phyloP scores from a whole-genome alignment of 1,140 invertebrate genomes.

The Nautilus pompilius region DNA sequence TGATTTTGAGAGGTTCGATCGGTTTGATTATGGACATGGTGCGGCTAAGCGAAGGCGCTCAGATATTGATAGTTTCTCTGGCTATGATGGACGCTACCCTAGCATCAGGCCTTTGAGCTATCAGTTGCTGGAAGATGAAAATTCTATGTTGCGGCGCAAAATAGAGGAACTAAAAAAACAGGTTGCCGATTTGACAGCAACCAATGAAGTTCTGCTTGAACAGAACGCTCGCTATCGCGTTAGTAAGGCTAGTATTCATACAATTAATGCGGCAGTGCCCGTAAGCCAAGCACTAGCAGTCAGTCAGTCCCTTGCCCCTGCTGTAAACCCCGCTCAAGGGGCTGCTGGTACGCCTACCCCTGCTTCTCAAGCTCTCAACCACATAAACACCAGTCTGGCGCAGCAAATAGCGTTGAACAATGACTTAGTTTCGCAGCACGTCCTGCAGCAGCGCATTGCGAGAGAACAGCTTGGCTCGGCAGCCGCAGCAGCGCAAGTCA shows the following conservation, averaged over 20 bases:
- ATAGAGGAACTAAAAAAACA: conserved; percentile 73
- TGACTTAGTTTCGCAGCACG: conserved; percentile 45
- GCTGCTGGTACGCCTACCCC: conserved; percentile 13
- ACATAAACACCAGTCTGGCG: conserved; percentile 34
- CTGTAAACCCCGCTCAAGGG: conserved; percentile 8
- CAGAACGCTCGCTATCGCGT: conserved; percentile 76
- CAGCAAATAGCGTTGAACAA: conserved; percentile 51
- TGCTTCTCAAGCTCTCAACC: conserved; percentile 18
- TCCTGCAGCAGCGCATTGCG: conserved; percentile 34
- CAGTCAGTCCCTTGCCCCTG: conserved; percentile 24
- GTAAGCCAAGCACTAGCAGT: conserved; percentile 27
- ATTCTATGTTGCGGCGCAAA: conserved; percentile 67
- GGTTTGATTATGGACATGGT: conserved; percentile 25
- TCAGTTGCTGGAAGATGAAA: conserved; percentile 69
- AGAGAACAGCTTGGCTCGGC: conserved; percentile 25
- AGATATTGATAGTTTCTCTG: conserved; percentile 16
- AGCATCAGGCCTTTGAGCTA: conserved; percentile 31
- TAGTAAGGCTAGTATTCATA: conserved; percentile 55
- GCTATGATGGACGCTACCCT: conserved; percentile 6
- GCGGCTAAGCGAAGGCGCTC: conserved; percentile 26
- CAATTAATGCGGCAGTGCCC: conserved; percentile 21
- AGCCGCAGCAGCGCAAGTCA: conserved; percentile 19
- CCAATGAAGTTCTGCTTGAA: conserved; percentile 77
- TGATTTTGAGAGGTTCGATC: conserved; percentile 31
- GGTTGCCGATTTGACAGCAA: conserved; percentile 70